Conservation (phyloP, 1,140 invertebrate genomes). For the Melitaea cinxia region DNA sequence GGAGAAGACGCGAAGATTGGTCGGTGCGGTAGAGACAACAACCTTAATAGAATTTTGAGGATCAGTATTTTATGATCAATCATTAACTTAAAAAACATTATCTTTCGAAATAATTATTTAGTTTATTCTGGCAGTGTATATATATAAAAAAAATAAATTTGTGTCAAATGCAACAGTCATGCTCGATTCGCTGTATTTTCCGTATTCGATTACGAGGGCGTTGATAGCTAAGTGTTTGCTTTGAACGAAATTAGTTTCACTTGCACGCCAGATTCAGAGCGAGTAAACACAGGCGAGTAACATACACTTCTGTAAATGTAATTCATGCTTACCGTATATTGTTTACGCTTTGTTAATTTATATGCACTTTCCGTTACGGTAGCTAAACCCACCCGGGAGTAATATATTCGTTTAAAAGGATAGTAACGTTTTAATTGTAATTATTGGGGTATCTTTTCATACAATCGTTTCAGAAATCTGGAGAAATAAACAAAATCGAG, state of each 20-base stretch:
- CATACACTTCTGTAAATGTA: neutral
- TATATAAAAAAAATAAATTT: conserved; percentile 14
- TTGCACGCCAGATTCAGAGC: conserved; percentile 3
- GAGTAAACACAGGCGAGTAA: conserved; percentile 10
- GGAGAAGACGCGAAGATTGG: too few relatives aligned
- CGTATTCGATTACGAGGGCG: conserved; percentile 29
- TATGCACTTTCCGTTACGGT: neutral
- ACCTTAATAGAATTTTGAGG: too few relatives aligned
- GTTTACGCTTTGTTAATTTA: conserved; percentile 7
- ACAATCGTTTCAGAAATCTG: too few relatives aligned
- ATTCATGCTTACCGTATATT: neutral
- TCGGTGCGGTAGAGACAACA: too few relatives aligned
- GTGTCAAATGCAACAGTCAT: conserved; percentile 37
- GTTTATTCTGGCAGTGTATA: neutral
- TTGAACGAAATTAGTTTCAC: conserved; percentile 19
- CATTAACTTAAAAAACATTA: too few relatives aligned
- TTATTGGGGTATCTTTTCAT: too few relatives aligned
- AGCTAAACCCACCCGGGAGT: neutral
- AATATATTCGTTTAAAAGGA: too few relatives aligned
- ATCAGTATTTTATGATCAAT: too few relatives aligned
- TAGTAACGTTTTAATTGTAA: too few relatives aligned
- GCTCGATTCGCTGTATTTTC: conserved; percentile 38
- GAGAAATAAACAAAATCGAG: too few relatives aligned
- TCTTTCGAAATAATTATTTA: too few relatives aligned
- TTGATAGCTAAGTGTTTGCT: conserved; percentile 29